These are phyloP conservation scores for Amphimedon queenslandica DNA, from an alignment of 37 sponge, comb jelly and placozoan species.

Conservation along the genomic window DNA sequence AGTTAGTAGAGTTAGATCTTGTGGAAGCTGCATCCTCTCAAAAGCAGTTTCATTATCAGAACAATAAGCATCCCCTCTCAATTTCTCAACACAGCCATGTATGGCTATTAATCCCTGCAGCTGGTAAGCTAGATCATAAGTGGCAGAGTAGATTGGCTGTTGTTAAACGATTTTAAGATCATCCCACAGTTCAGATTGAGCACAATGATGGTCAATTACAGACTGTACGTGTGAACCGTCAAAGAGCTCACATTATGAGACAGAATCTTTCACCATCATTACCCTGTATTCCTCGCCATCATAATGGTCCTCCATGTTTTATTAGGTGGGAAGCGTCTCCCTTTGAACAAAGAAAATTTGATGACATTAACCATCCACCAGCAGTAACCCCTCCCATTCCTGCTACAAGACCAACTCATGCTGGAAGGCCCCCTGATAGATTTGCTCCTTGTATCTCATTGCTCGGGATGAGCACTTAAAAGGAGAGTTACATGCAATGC, in stretches of 20 bases:
- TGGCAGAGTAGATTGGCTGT: conserved; percentile 2
- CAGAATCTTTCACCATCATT: background rate
- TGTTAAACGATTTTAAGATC: background rate
- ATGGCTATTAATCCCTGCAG: conserved; percentile 2
- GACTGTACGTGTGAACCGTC: background rate
- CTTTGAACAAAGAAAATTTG: background rate
- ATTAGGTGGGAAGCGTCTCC: background rate
- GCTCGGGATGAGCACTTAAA: background rate
- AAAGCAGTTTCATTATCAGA: no score
- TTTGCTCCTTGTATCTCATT: background rate
- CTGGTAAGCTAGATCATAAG: conserved; percentile 4
- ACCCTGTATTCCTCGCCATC: no score
- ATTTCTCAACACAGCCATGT: background rate
- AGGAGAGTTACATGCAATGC: background rate
- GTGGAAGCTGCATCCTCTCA: background rate
- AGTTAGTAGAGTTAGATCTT: background rate
- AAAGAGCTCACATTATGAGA: background rate
- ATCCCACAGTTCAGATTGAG: no score
- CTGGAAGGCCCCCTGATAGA: background rate
- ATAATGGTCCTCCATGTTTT: background rate
- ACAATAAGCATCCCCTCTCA: background rate
- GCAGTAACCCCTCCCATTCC: background rate
- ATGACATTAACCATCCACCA: background rate
- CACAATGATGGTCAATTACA: background rate
- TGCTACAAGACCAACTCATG: background rate